A percentile compares a stretch with the other conserved stretches of the same genome.
Evolutionary conservation across 2,888 invertebrate genomes (phyloP).

Genomic region (Junonia oenone): DNA sequence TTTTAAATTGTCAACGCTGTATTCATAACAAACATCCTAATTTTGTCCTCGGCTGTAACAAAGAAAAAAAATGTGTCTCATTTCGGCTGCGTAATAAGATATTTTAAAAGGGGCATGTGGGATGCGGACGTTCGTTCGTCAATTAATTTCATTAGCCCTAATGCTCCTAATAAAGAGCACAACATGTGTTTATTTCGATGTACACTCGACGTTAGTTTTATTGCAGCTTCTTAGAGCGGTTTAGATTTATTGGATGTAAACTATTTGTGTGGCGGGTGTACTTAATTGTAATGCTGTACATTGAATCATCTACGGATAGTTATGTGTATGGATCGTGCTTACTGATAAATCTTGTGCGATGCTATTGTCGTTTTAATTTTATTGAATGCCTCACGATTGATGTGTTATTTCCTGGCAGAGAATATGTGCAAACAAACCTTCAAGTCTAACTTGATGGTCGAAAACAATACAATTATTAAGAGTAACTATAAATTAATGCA

Average conservation of each 20-base stretch:
- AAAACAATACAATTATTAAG: too few relatives aligned
- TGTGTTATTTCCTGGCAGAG: too few relatives aligned
- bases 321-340: not conserved
- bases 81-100: slow-evolving; percentile 45
- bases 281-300: slow-evolving; percentile 11
- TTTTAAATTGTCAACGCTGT: not conserved
- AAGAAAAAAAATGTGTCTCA: slow-evolving; percentile 24
- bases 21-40: not conserved
- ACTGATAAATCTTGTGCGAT: not conserved
- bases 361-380: not conserved
- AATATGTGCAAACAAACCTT: not conserved
- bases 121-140: slow-evolving; percentile 43
- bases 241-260: slow-evolving; percentile 36
- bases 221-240: slow-evolving; percentile 38
- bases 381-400: not conserved
- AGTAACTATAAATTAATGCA: too few relatives aligned
- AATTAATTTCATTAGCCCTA: slow-evolving; percentile 65
- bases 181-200: slow-evolving; percentile 54
- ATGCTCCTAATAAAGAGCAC: slow-evolving; percentile 45
- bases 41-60: not conserved
- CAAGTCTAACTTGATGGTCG: too few relatives aligned
- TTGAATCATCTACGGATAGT: slow-evolving; percentile 3
- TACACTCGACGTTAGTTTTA: slow-evolving; percentile 46
- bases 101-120: slow-evolving; percentile 45
- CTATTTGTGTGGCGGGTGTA: slow-evolving; percentile 24